Percentiles rank a stretch among this genome's conserved stretches.
phyloP scores from a whole-genome alignment of 2,113 vertebrate genomes.

The Gallinago paraguaiae region DNA sequence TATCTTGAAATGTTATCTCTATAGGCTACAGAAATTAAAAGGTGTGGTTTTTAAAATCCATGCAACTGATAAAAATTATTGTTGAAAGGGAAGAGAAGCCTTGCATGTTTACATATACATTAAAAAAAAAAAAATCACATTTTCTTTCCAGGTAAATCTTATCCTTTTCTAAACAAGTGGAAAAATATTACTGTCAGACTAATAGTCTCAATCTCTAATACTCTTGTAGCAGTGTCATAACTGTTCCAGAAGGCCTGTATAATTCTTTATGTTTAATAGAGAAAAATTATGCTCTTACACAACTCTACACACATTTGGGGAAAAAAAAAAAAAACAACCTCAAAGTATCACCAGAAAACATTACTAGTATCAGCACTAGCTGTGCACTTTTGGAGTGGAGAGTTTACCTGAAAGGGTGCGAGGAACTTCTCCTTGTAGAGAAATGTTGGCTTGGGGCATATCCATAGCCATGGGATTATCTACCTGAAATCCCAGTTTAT shows the following conservation, averaged over 20 bases:
- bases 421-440: conserved; percentile 90
- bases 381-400: rapidly evolving
- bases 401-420: conserved; percentile 85
- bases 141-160: not conserved
- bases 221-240: not conserved
- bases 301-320: not conserved
- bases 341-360: not conserved
- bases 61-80: not conserved
- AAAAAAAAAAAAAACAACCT: not conserved
- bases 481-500: conserved; percentile 90
- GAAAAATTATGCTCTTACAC: not conserved
- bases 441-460: conserved; percentile 90
- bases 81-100: not conserved
- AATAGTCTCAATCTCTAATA: not conserved
- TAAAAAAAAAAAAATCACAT: rapidly evolving
- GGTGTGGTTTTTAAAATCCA: not conserved
- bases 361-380: not conserved
- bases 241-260: not conserved
- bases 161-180: not conserved
- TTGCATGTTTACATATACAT: not conserved
- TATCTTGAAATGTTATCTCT: not conserved
- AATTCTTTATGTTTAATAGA: not conserved
- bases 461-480: conserved; percentile 91
- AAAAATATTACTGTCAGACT: not conserved
- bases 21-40: not conserved